Conservation (phyloP, 2,888 invertebrate genomes). For the Cheilosia scutellata region DNA sequence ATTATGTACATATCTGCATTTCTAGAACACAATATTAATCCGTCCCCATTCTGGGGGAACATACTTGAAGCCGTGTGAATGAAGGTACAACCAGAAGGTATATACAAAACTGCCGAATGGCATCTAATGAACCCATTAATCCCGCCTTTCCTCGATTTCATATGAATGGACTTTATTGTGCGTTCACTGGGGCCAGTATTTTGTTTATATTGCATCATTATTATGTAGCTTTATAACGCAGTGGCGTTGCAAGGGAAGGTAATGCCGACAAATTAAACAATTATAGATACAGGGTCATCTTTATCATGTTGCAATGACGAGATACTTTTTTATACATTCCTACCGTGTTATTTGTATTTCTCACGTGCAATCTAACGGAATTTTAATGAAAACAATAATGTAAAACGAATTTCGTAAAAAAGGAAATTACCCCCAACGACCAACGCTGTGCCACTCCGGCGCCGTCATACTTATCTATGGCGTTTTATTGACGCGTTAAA, state of each 20-base stretch:
- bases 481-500: background rate
- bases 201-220: background rate
- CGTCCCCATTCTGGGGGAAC: no score
- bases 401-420: conserved; percentile 18
- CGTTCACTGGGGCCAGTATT: background rate
- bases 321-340: background rate
- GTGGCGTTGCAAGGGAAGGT: background rate
- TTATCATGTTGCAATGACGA: background rate
- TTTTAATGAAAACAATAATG: conserved; percentile 17
- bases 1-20: no score
- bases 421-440: background rate
- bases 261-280: conserved; percentile 4
- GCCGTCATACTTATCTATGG: background rate
- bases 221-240: no score
- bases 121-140: background rate
- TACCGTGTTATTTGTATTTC: conserved; percentile 34
- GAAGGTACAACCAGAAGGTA: background rate
- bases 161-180: background rate
- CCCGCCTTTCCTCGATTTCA: background rate
- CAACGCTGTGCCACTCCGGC: background rate
- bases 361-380: conserved; percentile 17
- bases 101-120: background rate
- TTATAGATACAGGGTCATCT: conserved; percentile 4
- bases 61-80: background rate
- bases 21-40: no score